Percentiles rank a stretch among this genome's conserved stretches.
Evolutionary conservation across 2,888 invertebrate species (phyloP).

Genomic region (Apotomis turbidana): DNA sequence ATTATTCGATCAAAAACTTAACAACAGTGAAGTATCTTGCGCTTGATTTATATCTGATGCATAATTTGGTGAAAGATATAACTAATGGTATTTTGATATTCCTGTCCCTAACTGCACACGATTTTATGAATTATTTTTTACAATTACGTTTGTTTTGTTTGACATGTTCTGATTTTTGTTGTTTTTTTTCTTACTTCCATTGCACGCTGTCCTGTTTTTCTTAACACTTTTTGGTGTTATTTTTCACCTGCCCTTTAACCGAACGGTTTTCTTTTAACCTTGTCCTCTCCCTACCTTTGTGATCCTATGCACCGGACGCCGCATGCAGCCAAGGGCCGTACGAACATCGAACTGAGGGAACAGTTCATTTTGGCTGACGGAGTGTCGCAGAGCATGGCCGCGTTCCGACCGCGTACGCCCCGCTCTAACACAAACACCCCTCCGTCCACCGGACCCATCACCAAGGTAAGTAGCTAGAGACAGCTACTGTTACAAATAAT

Average conservation of each 20-base stretch:
- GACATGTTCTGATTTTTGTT: conserved; percentile 82
- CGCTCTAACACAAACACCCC: conserved; percentile 89
- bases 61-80: conserved; percentile 75
- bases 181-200: conserved; percentile 77
- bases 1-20: conserved; percentile 32
- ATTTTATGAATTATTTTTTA: conserved; percentile 63
- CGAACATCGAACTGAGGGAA: conserved; percentile 99
- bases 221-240: conserved; percentile 75
- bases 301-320: conserved; percentile 79
- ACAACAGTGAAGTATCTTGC: conserved; percentile 57
- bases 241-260: conserved; percentile 71
- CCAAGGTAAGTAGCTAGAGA: conserved; percentile 89
- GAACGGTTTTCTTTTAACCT: conserved; percentile 72
- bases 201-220: conserved; percentile 78
- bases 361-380: conserved; percentile 99
- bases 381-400: conserved; percentile 99
- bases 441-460: conserved; percentile 94
- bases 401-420: conserved; percentile 97
- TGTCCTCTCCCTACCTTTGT: conserved; percentile 62
- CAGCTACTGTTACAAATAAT: conserved; percentile 55
- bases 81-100: conserved; percentile 78
- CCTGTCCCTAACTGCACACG: conserved; percentile 80
- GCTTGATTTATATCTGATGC: conserved; percentile 68
- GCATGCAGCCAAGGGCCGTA: conserved; percentile 98
- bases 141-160: conserved; percentile 77